Evolutionary conservation across 2,113 vertebrate genomes (phyloP).

Genomic region (Phalacrocorax brasilianus): DNA sequence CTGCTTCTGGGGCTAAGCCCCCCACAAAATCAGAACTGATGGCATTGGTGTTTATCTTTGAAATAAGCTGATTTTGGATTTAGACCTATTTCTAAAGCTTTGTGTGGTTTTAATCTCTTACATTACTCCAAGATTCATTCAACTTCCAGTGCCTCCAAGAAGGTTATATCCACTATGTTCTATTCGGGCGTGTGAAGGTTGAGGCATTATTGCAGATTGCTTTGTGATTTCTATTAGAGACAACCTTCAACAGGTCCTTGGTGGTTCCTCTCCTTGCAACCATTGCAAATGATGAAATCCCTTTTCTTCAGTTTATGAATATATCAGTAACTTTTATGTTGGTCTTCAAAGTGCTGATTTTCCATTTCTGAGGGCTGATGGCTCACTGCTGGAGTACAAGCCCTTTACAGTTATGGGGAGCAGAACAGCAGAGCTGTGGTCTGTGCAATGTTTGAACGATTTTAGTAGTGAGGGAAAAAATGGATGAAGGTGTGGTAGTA

Average conservation of each 20-base stretch:
- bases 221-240: conserved; percentile 73
- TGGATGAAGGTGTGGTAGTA: neutral
- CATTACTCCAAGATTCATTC: conserved; percentile 67
- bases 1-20: conserved; percentile 62
- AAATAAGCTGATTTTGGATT: conserved; percentile 58
- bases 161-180: conserved; percentile 70
- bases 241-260: conserved; percentile 66
- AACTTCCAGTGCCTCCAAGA: conserved; percentile 69
- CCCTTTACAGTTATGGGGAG: neutral
- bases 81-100: conserved; percentile 9
- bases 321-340: conserved; percentile 54
- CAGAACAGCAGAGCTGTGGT: neutral
- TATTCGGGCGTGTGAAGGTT: conserved; percentile 50
- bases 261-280: conserved; percentile 71
- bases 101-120: neutral
- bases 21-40: conserved; percentile 52
- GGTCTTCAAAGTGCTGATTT: neutral
- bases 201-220: conserved; percentile 63
- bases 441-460: neutral
- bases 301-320: conserved; percentile 68
- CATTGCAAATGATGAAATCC: conserved; percentile 73
- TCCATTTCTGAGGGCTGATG: neutral
- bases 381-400: neutral
- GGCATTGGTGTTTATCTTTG: conserved; percentile 32
- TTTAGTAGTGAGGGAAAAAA: neutral